A percentile compares a stretch with the other conserved stretches of the same genome.
These are phyloP conservation scores for Dastarcus helophoroides DNA, from an alignment of 2,888 invertebrate genomes.

Conservation along the genomic window DNA sequence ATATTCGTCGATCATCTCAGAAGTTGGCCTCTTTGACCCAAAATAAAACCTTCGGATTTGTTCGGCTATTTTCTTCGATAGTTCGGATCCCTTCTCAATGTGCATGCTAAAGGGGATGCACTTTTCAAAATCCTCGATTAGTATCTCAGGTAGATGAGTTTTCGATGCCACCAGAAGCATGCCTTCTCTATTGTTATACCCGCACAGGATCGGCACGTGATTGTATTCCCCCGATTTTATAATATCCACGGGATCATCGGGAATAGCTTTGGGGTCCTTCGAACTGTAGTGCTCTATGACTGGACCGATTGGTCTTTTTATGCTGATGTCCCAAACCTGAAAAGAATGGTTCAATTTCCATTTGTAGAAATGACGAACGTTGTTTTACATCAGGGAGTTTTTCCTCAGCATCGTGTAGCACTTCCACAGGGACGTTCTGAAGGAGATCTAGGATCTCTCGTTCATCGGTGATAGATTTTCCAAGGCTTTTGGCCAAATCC, in stretches of 20 bases:
- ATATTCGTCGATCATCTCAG: constrained; percentile 31
- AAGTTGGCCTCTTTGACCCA: constrained; percentile 31
- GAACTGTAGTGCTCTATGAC: constrained; percentile 21
- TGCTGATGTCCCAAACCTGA: constrained; percentile 10
- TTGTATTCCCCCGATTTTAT: constrained; percentile 19
- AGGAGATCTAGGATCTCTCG: constrained; percentile 11
- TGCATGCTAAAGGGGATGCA: constrained; percentile 21
- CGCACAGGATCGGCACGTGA: constrained; percentile 24
- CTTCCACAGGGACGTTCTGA: constrained; percentile 6
- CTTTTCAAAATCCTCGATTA: constrained; percentile 18
- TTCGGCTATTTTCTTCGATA: constrained; percentile 29
- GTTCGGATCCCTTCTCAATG: constrained; percentile 18
- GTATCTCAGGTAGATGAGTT: constrained; percentile 12
- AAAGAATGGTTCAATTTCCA: constrained; percentile 4
- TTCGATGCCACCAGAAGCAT: constrained; percentile 17
- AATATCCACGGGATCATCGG: constrained; percentile 19
- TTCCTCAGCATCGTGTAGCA: constrained; percentile 6
- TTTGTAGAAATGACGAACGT: too few relatives aligned
- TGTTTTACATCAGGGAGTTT: constrained; percentile 9
- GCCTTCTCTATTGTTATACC: constrained; percentile 23
- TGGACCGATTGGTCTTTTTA: constrained; percentile 13
- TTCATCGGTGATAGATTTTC: constrained; percentile 8
- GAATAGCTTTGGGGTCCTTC: constrained; percentile 13
- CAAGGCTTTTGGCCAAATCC: constrained; percentile 5
- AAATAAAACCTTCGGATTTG: constrained; percentile 37